A percentile compares a stretch with the other conserved stretches of the same genome.
Evolutionary conservation across 2,888 invertebrate species (phyloP).

Genomic region (Baccha elongata): DNA sequence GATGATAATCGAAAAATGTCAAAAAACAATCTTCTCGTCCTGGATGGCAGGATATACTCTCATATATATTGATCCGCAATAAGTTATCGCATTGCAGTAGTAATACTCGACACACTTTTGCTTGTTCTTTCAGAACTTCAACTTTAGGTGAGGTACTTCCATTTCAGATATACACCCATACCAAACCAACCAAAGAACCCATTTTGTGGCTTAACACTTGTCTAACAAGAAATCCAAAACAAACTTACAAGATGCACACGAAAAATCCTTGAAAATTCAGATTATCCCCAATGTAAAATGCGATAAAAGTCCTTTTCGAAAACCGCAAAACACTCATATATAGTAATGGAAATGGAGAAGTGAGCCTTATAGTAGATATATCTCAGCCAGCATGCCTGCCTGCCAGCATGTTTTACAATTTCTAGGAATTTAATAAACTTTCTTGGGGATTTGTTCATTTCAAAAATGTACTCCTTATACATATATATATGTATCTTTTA

Average conservation of each 20-base stretch:
- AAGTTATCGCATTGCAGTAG: constrained; percentile 73
- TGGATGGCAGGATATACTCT: neutral
- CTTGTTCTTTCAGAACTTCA: neutral
- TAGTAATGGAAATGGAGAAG: neutral
- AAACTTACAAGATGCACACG: constrained; percentile 54
- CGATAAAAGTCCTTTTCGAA: constrained; percentile 59
- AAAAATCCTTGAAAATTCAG: constrained; percentile 67
- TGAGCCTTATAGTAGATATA: constrained; percentile 7
- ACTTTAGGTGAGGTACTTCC: too few species aligned
- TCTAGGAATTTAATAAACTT: constrained; percentile 72
- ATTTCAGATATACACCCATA: neutral
- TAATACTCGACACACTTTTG: constrained; percentile 68
- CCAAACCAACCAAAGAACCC: constrained; percentile 5
- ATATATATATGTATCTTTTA: neutral
- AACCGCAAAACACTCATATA: constrained; percentile 26
- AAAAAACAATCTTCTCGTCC: constrained; percentile 37
- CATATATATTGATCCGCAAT: constrained; percentile 53
- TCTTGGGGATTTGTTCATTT: constrained; percentile 53
- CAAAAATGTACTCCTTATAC: constrained; percentile 45
- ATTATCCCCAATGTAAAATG: constrained; percentile 65
- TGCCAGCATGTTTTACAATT: constrained; percentile 63
- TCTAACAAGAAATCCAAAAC: constrained; percentile 57
- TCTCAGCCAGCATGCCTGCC: constrained; percentile 26
- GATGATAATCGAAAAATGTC: constrained; percentile 26
- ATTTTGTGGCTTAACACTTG: constrained; percentile 57